Percentiles rank a stretch among this genome's conserved stretches.
Evolutionary conservation across 2,797 vertebrate genomes (phyloP).

Genomic region (Myotis daubentonii): DNA sequence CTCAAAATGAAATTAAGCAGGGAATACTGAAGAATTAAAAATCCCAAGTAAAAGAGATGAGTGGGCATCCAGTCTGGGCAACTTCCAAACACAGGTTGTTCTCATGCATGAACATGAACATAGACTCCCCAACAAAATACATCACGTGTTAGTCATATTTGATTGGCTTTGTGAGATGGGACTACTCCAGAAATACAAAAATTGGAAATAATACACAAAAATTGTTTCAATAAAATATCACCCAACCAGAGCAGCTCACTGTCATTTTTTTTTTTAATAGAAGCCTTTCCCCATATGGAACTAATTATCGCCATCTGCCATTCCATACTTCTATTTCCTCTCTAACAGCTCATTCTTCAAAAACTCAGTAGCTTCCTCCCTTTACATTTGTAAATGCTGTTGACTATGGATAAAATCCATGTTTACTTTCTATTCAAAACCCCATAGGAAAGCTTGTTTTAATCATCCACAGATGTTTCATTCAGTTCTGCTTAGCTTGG

Average conservation of each 20-base stretch:
- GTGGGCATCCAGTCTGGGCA: too few relatives aligned
- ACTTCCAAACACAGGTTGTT: neutral
- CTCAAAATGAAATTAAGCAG: neutral
- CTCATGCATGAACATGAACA: rapidly evolving
- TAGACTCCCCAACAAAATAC: neutral
- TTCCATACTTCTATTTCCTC: slow-evolving; percentile 92
- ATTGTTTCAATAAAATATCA: slow-evolving; percentile 84
- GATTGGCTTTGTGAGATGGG: neutral
- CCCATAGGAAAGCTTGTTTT: slow-evolving; percentile 91
- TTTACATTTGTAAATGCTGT: slow-evolving; percentile 98
- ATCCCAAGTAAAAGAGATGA: neutral
- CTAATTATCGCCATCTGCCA: slow-evolving; percentile 96
- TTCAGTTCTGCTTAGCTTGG: slow-evolving; percentile 92
- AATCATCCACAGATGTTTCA: slow-evolving; percentile 96
- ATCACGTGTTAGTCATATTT: neutral
- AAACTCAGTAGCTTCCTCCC: slow-evolving; percentile 99
- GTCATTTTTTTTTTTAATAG: slow-evolving; percentile 76
- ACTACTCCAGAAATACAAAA: slow-evolving; percentile 51
- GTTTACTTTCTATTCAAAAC: slow-evolving; percentile 96
- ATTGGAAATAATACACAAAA: slow-evolving; percentile 54
- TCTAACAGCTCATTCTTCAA: slow-evolving; percentile 95
- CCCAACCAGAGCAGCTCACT: slow-evolving; percentile 85
- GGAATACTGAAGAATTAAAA: neutral
- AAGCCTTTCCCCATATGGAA: slow-evolving; percentile 88
- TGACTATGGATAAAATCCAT: slow-evolving; percentile 98